These are phyloP conservation scores for Drosophila setifemur DNA, from an alignment of 1,140 invertebrate genomes.

Conservation along the genomic window DNA sequence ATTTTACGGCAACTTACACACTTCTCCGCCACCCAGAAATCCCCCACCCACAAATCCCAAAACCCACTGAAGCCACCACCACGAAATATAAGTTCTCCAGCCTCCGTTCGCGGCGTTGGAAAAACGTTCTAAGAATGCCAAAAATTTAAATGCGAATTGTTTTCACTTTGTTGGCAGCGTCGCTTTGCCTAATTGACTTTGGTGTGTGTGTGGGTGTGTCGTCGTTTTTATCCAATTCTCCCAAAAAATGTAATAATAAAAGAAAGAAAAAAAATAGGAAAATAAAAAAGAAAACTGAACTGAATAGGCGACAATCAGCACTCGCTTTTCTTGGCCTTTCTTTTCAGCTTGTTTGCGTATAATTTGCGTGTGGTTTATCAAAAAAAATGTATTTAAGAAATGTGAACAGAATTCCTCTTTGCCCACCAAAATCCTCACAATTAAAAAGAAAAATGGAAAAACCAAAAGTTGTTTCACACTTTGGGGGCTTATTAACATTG, in stretches of 20 bases:
- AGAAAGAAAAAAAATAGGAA: constrained; percentile 18
- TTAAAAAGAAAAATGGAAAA: constrained; percentile 38
- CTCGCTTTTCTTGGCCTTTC: constrained; percentile 47
- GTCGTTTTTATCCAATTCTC: constrained; percentile 7
- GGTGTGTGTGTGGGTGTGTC: constrained; percentile 15
- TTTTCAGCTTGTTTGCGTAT: constrained; percentile 64
- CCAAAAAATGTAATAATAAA: constrained; percentile 22
- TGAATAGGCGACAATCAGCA: constrained; percentile 77
- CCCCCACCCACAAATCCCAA: neutral
- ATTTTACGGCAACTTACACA: constrained; percentile 62
- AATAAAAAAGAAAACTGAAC: constrained; percentile 28
- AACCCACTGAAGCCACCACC: neutral
- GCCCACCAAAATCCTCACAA: constrained; percentile 26
- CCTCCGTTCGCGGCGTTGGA: constrained; percentile 3
- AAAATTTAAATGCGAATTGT: constrained; percentile 79
- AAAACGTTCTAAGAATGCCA: constrained; percentile 66
- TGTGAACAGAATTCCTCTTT: constrained; percentile 1
- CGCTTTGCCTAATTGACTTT: constrained; percentile 78
- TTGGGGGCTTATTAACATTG: constrained; percentile 64
- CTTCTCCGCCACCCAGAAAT: neutral
- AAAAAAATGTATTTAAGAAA: neutral
- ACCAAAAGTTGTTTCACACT: constrained; percentile 47
- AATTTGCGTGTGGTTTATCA: constrained; percentile 73
- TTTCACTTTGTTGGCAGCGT: constrained; percentile 71
- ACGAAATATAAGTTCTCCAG: neutral